Base-by-base conservation (phyloP, 2,888 invertebrate species). In the Diadegma fenestrale region DNA sequence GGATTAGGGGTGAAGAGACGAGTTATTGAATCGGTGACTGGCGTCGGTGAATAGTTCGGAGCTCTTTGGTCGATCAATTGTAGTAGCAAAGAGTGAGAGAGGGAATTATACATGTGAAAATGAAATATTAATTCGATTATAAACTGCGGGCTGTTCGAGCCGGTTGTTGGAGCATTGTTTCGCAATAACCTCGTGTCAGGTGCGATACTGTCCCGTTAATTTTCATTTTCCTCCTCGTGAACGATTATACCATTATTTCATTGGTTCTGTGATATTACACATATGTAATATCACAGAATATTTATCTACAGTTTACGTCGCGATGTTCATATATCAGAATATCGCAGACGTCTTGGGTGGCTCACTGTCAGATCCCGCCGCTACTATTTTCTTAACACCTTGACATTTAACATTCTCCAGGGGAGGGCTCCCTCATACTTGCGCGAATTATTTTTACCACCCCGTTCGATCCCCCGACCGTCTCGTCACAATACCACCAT, bases 101-200 rank as follows among this genome's bases (percentile, higher is more conserved):
- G 66, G 22, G 37, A 19, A 45, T 68, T 19, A 43, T 64, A 26
- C 33, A 77, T 77, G 63, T 54, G 54, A 54, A 22, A 80, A 80
- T 80, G 80, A 86, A 86, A 77, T 82, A 83, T 83, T 86, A 82
- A 86, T 77, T 82, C 48, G 68, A 83, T 82, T 83, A 86, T 80
- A 78, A 77, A 78, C 61, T 66, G 64, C 37, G 66, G 69, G 48
- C 10, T 64, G 77, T 73, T 66, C 43, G 45, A 17, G 58, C 58
- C 63, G 30, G 61, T 77, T 48, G 68, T 76, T n/a, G n/a, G 30
- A 72, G n/a, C 63, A 41, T 19, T 63, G 64, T 17, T 41, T 58
- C 12, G 30, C 30, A 43, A 54, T 66, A 69, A 45, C 58, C n/a
- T 41, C 63, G 26, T 51, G 45, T 22, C 33, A 61, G 10, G 17